Conservation (phyloP, 2,113 vertebrate species). For the Anarhynchus alexandrinus region DNA sequence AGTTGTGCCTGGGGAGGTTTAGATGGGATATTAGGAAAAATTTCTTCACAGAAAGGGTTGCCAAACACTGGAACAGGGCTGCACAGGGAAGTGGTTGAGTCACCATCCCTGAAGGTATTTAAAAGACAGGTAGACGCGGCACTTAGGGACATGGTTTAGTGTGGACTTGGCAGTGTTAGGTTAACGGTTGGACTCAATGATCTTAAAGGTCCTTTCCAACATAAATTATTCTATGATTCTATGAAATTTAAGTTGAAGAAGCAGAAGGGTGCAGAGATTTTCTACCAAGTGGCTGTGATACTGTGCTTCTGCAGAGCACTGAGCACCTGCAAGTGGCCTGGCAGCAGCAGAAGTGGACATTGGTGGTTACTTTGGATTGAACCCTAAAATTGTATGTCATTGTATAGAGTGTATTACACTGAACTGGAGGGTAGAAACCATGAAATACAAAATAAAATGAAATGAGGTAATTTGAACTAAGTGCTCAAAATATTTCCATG, state of each 20-base stretch:
- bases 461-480: not conserved
- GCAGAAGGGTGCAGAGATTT: not conserved
- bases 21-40: not conserved
- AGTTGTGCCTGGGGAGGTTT: not conserved
- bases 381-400: not conserved
- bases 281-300: not conserved
- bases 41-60: not conserved
- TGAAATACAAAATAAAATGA: not conserved
- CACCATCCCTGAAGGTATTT: not conserved
- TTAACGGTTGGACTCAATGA: not conserved
- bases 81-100: not conserved
- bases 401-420: not conserved
- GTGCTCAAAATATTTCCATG: not conserved
- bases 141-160: not conserved
- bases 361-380: not conserved
- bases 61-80: not conserved
- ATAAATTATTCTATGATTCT: not conserved
- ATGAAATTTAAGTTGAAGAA: not conserved
- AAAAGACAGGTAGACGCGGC: not conserved
- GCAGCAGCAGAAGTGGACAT: not conserved
- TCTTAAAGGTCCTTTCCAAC: not conserved
- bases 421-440: not conserved
- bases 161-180: not conserved
- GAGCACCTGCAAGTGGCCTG: not conserved
- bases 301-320: not conserved